phyloP scores from a whole-genome alignment of 2,888 invertebrate species.

The Pachydiplax longipennis region DNA sequence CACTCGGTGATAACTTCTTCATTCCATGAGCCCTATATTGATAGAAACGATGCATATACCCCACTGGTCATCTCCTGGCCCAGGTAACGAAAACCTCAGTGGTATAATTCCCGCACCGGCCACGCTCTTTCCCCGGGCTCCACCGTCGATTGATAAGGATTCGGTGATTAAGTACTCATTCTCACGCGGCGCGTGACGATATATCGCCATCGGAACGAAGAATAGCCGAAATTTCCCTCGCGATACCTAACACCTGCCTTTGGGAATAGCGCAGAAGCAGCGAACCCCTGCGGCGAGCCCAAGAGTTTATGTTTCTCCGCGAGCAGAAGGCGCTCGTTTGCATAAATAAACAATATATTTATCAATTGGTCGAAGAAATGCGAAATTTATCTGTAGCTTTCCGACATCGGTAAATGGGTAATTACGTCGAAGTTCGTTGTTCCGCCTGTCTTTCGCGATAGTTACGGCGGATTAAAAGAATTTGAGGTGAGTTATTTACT shows the following conservation, averaged over 20 bases:
- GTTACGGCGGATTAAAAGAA: background rate
- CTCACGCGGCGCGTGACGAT: background rate
- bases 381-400: background rate
- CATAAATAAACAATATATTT: background rate
- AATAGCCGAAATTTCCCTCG: background rate
- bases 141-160: background rate
- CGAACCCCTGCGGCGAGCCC: background rate
- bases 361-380: background rate
- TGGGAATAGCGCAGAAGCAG: background rate
- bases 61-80: too few species aligned
- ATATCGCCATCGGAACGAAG: background rate
- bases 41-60: too few species aligned
- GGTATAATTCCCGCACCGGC: background rate
- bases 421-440: too few species aligned
- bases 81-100: too few species aligned
- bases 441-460: too few species aligned
- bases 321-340: background rate
- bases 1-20: too few species aligned
- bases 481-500: background rate
- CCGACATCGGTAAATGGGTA: too few species aligned
- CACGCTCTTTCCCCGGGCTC: background rate
- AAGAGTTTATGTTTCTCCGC: background rate
- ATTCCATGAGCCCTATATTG: too few species aligned
- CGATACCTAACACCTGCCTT: background rate
- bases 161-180: background rate